phyloP scores from a whole-genome alignment of 2,888 invertebrate genomes.

The Molanna angustata region DNA sequence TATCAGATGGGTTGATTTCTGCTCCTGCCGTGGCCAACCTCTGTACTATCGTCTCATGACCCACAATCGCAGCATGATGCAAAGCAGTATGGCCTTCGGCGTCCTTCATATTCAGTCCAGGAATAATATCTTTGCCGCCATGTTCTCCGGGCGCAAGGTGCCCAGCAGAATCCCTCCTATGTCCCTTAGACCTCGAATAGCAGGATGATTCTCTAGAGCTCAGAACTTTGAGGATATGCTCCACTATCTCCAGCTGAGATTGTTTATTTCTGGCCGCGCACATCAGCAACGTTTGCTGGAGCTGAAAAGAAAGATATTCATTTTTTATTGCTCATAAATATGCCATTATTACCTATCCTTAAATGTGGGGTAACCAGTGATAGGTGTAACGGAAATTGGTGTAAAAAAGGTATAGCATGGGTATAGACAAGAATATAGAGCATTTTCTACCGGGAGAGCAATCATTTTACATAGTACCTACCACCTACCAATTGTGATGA shows the following conservation, averaged over 20 bases:
- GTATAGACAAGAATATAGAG: no score
- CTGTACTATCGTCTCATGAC: conserved; percentile 64
- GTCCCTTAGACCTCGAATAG: background rate
- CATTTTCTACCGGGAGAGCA: no score
- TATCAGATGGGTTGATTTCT: conserved; percentile 64
- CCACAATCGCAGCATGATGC: conserved; percentile 72
- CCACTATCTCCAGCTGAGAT: conserved; percentile 59
- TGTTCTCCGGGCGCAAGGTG: background rate
- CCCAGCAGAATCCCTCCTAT: background rate
- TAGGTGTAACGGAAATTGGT: no score
- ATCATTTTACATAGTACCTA: no score
- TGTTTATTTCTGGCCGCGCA: conserved; percentile 73
- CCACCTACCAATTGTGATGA: no score
- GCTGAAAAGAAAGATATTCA: conserved; percentile 45
- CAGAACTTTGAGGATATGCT: conserved; percentile 63
- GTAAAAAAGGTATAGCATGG: no score
- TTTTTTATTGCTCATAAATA: background rate
- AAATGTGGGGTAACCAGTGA: no score
- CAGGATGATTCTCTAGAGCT: conserved; percentile 34
- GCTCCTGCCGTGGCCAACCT: conserved; percentile 67
- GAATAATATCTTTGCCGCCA: no score
- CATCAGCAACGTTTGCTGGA: conserved; percentile 70
- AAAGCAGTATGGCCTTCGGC: conserved; percentile 71
- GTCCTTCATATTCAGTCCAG: conserved; percentile 57
- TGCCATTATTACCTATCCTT: no score